Conservation (phyloP, 1,140 invertebrate genomes). For the Zaprionus capensis region DNA sequence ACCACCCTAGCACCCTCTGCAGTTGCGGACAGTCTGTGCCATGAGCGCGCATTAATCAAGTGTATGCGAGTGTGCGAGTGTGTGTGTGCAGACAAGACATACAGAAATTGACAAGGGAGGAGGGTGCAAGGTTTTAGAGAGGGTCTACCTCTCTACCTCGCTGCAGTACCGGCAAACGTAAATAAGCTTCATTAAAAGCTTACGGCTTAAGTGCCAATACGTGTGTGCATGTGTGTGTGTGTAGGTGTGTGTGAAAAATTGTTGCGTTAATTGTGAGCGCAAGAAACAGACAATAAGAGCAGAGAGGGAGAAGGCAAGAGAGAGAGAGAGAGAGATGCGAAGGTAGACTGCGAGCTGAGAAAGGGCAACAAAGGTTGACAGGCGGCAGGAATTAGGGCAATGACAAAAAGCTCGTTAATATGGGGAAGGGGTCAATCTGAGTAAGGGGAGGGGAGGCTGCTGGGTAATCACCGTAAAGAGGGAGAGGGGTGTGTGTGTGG, state of each 20-base stretch:
- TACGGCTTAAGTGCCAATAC: slow-evolving; percentile 52
- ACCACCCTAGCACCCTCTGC: neutral
- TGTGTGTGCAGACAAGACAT: slow-evolving; percentile 29
- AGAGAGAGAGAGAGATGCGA: neutral
- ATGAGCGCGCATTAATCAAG: slow-evolving; percentile 48
- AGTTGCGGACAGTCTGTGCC: slow-evolving; percentile 2
- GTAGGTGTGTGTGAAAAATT: slow-evolving; percentile 41
- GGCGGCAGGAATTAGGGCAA: slow-evolving; percentile 22
- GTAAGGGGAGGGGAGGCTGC: neutral
- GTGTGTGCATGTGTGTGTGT: slow-evolving; percentile 22
- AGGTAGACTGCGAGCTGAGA: neutral
- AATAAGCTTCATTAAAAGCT: slow-evolving; percentile 76
- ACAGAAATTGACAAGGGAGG: neutral
- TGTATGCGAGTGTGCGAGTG: slow-evolving; percentile 12
- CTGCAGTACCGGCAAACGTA: slow-evolving; percentile 48
- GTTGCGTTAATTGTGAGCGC: slow-evolving; percentile 34
- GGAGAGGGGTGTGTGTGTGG: neutral
- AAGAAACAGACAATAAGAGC: slow-evolving; percentile 5
- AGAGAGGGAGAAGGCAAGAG: neutral
- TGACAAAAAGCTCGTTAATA: slow-evolving; percentile 34
- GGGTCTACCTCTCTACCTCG: slow-evolving; percentile 2
- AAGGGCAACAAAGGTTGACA: slow-evolving; percentile 21
- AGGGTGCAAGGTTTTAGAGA: neutral
- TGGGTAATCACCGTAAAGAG: neutral
- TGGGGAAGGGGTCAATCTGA: neutral